These are phyloP conservation scores for Teleiodes luculella DNA, from an alignment of 2,888 invertebrate genomes.

Conservation along the genomic window DNA sequence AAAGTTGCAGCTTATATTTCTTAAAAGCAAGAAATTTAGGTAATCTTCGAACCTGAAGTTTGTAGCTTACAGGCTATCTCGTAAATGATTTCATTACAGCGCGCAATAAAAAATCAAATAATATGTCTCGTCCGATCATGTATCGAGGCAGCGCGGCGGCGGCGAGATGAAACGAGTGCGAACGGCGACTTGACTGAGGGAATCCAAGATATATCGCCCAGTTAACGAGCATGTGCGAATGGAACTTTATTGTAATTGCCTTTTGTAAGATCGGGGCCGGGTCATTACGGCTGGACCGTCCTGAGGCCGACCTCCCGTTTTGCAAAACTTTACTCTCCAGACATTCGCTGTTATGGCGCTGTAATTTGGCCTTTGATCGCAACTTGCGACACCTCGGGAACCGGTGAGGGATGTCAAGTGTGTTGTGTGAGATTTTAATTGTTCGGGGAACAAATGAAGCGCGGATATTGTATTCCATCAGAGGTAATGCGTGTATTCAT, in stretches of 20 bases:
- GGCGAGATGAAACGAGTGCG: constrained; percentile 57
- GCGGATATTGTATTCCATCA: constrained; percentile 47
- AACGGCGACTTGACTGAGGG: constrained; percentile 58
- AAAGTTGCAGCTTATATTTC: too few species aligned
- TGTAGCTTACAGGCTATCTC: not conserved
- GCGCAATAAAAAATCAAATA: constrained; percentile 18
- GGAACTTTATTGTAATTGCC: constrained; percentile 79
- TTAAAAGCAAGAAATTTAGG: too few species aligned
- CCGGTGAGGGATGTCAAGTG: not conserved
- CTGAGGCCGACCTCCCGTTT: constrained; percentile 62
- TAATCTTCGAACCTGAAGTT: not conserved
- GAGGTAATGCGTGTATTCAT: constrained; percentile 63
- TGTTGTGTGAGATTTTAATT: constrained; percentile 33
- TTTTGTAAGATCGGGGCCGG: constrained; percentile 76
- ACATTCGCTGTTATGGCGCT: constrained; percentile 35
- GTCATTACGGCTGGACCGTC: constrained; percentile 66
- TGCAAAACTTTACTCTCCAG: constrained; percentile 60
- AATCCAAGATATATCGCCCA: constrained; percentile 73
- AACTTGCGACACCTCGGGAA: constrained; percentile 7
- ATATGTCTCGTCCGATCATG: constrained; percentile 7
- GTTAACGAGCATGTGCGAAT: constrained; percentile 78
- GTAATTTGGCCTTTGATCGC: constrained; percentile 12
- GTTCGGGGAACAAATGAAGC: constrained; percentile 35
- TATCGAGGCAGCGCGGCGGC: constrained; percentile 20
- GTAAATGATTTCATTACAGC: constrained; percentile 11